These are phyloP conservation scores for Conomelus anceps DNA, from an alignment of 2,888 invertebrate species.

Conservation along the genomic window DNA sequence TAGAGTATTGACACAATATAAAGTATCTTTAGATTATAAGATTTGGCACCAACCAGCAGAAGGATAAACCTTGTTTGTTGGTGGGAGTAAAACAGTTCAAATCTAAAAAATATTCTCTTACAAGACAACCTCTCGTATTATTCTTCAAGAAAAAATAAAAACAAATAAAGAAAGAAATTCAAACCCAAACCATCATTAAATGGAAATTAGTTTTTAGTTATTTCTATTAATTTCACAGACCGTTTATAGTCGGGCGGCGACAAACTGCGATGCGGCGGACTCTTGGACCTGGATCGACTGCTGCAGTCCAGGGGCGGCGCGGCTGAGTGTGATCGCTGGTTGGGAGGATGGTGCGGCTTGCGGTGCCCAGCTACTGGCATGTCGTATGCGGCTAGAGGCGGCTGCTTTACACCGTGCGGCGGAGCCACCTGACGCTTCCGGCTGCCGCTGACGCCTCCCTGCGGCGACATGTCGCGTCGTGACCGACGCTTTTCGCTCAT, in stretches of 20 bases:
- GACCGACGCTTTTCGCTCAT: slow-evolving; percentile 61
- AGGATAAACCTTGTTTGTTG: too few species aligned
- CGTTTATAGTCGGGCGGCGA: slow-evolving; percentile 66
- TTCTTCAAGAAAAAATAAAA: too few species aligned
- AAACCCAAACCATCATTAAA: neutral
- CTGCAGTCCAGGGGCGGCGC: slow-evolving; percentile 56
- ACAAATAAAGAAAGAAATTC: too few species aligned
- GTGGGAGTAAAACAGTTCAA: too few species aligned
- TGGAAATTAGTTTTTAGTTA: slow-evolving; percentile 30
- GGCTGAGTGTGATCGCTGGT: slow-evolving; percentile 79
- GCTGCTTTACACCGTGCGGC: neutral
- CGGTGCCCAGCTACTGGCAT: neutral
- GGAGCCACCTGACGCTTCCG: neutral
- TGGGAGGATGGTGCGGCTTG: neutral
- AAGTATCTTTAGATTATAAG: too few species aligned
- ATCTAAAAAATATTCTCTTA: too few species aligned
- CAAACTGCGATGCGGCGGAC: slow-evolving; percentile 75
- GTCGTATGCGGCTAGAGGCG: neutral
- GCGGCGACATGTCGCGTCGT: slow-evolving; percentile 75
- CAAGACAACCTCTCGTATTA: too few species aligned
- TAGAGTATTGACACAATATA: too few species aligned
- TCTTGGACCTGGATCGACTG: slow-evolving; percentile 65
- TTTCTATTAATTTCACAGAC: slow-evolving; percentile 29
- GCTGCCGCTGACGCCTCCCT: slow-evolving; percentile 47
- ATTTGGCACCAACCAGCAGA: too few species aligned